Conservation (phyloP, 2,888 invertebrate species). For the Smittia sp. region DNA sequence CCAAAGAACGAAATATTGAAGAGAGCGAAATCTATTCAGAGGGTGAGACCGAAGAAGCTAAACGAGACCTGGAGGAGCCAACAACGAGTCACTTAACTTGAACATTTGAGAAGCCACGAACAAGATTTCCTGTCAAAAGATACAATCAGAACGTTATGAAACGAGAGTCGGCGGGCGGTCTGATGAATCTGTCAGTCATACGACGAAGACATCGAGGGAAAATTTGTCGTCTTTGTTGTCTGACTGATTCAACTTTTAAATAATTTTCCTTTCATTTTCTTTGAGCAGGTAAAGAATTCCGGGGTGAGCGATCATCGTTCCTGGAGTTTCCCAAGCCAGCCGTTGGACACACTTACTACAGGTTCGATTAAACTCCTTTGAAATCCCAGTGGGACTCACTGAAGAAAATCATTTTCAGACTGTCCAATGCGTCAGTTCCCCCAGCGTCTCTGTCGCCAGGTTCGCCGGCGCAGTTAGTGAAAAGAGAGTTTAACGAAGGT, state of each 20-base stretch:
- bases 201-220: background rate
- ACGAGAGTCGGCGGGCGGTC: background rate
- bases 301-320: constrained; percentile 19
- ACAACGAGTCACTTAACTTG: no score
- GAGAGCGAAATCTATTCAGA: no score
- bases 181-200: constrained; percentile 7
- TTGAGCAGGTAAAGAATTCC: constrained; percentile 26
- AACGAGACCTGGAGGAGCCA: no score
- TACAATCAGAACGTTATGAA: background rate
- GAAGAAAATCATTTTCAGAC: constrained; percentile 8
- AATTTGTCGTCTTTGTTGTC: constrained; percentile 6
- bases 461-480: constrained; percentile 33
- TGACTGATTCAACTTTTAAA: background rate
- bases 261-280: background rate
- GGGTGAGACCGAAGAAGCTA: no score
- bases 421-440: background rate
- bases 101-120: background rate
- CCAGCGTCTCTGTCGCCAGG: background rate
- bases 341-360: constrained; percentile 24
- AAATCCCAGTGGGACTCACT: background rate
- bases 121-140: background rate
- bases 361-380: background rate
- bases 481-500: constrained; percentile 39
- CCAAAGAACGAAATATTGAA: background rate
- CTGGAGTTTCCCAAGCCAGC: constrained; percentile 27